Base-by-base conservation (phyloP, 1,140 invertebrate genomes). In the Xylocopa sonorina region DNA sequence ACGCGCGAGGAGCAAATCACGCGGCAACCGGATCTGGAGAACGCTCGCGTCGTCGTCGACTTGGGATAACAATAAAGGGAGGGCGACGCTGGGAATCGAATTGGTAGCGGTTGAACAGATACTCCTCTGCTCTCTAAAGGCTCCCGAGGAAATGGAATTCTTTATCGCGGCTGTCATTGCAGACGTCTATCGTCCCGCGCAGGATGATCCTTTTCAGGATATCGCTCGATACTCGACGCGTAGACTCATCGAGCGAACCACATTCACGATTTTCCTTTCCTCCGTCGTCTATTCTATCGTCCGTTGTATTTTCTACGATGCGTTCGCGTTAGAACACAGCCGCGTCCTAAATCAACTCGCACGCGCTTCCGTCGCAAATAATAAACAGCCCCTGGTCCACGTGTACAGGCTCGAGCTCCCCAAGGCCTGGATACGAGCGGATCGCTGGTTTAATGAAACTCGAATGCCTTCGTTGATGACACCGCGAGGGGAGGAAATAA, bases 91-190 rank as follows among this genome's bases (percentile, higher is more conserved):
- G 18, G 6, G n/a, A 38, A 21, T 46, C 10, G n/a, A 73, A 48
- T 60, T 0, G 21, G 27, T 16, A 16, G 21, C 24, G 24, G 24
- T n/a, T 3, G 21, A 57, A n/a, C 4, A 14, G 72, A 51, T 63
- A n/a, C 60, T 29, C 71, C 57, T 27, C 24, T 62, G 38, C 43
- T 18, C 57, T 50, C 43, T 38, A 27, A 73, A 38, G 46, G n/a
- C 64, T 66, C 24, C 60, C 48, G 50, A 64, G 48, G 34, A 75
- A 66, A 75, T 75, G 73, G 73, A 75, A 75, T 46, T 55, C 60
- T 55, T 75, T 58, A 58, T 72, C 68, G 41, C 41, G 41, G 9
- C 38, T 16, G 67, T 32, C 51, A 16, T 41, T 41, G 50, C 21
- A 32, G 38, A 53, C 51, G 51, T 53, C 24, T 18, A 53, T 53